Base-by-base conservation (phyloP, 2,888 invertebrate genomes). In the Athripsodes cinereus region DNA sequence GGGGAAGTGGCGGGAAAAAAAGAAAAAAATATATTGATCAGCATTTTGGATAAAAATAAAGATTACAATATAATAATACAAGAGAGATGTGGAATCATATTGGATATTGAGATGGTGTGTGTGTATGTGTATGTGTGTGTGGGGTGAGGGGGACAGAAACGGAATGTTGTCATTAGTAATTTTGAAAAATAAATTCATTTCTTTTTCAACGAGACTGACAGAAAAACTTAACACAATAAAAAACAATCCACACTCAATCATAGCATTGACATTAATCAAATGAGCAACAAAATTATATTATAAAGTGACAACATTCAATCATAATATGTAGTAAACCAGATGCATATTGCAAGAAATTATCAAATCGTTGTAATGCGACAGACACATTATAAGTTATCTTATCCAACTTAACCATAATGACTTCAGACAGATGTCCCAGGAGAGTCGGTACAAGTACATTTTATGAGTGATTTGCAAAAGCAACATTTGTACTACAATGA, bases 81-180 rank as follows among this genome's bases (percentile, higher is more conserved):
- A 47, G 2, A n/a, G n/a, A 54, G 49, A 53, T 51, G 56, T 22
- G 40, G n/a, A n/a, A n/a, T n/a, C 31, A 31, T 31, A 11, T 56
- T 54, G 54, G 51, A 59, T 57, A 51, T 57, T 61, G 52, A 46
- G 60, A n/a, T 40, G 31, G 26, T 52, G 48, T 44, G 16, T 49
- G 58, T 57, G 35, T 40, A 40, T 48, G 26, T 57, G 46, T 13
- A 10, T 16, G 22, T 40, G 20, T 13, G 57, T 22, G 57, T 53
- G 44, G 47, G 50, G 57, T 22, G 57, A 53, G 44, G 47, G 50
- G 57, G 48, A 57, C 48, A 60, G 54, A 59, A 61, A 59, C 46
- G 63, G 63, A 61, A 63, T 63, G 61, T 63, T 59, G 59, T 58
- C 61, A 63, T 63, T 63, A 63, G 63, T 63, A 59, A 49, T 48